Evolutionary conservation across 2,888 invertebrate genomes (phyloP).

Genomic region (Torymus aiolomorphi): DNA sequence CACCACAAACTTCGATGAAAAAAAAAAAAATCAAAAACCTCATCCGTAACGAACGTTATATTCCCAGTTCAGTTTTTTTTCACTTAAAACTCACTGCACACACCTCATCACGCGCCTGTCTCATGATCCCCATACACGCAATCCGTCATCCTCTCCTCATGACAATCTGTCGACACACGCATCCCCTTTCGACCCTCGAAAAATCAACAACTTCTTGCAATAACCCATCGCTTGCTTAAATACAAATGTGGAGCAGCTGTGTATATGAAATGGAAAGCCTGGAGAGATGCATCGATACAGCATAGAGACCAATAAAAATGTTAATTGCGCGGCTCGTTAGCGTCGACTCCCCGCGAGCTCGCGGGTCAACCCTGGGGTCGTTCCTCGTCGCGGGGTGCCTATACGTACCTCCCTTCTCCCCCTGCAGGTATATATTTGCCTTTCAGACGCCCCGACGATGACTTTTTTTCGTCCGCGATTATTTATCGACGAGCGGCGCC

Average conservation of each 20-base stretch:
- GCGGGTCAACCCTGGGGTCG: slow-evolving; percentile 72
- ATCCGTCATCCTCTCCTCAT: slow-evolving; percentile 29
- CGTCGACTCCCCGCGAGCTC: slow-evolving; percentile 71
- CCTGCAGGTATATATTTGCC: background rate
- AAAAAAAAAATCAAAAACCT: too few species aligned
- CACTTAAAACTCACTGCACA: too few species aligned
- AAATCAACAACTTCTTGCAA: too few species aligned
- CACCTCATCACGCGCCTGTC: too few species aligned
- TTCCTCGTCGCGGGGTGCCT: slow-evolving; percentile 71
- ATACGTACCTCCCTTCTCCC: slow-evolving; percentile 59
- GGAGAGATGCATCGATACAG: slow-evolving; percentile 49
- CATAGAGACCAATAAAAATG: slow-evolving; percentile 72
- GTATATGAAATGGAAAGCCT: background rate
- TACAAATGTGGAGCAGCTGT: slow-evolving; percentile 3
- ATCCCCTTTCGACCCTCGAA: too few species aligned
- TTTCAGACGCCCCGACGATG: background rate
- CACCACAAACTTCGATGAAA: too few species aligned
- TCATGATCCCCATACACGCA: background rate
- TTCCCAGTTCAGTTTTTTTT: too few species aligned
- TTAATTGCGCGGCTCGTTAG: slow-evolving; percentile 75
- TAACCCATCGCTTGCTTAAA: too few species aligned
- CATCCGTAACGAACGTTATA: too few species aligned
- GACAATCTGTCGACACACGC: slow-evolving; percentile 22
- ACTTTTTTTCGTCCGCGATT: slow-evolving; percentile 20
- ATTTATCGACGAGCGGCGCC: slow-evolving; percentile 44